Evolutionary conservation across 1,140 invertebrate species (phyloP).

Genomic region (Drosophila miranda): DNA sequence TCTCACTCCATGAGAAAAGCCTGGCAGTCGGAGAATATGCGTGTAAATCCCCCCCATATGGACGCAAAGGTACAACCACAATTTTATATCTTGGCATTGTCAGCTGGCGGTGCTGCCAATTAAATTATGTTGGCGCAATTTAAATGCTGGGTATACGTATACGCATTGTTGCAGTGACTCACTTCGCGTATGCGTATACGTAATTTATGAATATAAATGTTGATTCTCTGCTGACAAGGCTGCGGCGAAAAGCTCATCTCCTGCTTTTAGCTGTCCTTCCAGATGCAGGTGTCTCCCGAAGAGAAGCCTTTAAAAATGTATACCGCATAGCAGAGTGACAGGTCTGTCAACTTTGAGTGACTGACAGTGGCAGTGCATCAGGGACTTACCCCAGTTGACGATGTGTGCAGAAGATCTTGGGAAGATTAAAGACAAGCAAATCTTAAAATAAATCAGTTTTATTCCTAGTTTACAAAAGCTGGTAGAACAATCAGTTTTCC

Average conservation of each 20-base stretch:
- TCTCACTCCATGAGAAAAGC: neutral
- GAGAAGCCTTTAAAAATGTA: slow-evolving; percentile 17
- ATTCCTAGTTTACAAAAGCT: too few relatives aligned
- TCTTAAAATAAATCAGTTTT: too few relatives aligned
- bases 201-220: slow-evolving; percentile 51
- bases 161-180: slow-evolving; percentile 34
- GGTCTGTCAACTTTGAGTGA: slow-evolving; percentile 27
- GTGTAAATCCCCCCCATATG: slow-evolving; percentile 1
- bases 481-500: too few relatives aligned
- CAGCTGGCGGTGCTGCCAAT: slow-evolving; percentile 33
- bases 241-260: neutral
- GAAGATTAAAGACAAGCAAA: too few relatives aligned
- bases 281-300: slow-evolving; percentile 9
- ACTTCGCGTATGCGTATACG: slow-evolving; percentile 42
- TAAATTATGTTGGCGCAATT: slow-evolving; percentile 50
- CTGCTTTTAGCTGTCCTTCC: neutral
- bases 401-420: neutral
- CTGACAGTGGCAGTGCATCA: slow-evolving; percentile 6
- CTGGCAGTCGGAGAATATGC: slow-evolving; percentile 1
- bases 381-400: slow-evolving; percentile 26
- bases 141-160: slow-evolving; percentile 9
- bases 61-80: slow-evolving; percentile 5
- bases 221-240: slow-evolving; percentile 29
- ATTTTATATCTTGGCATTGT: slow-evolving; percentile 33
- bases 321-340: slow-evolving; percentile 17